Evolutionary conservation across 2,113 vertebrate genomes (phyloP).

Genomic region (Dipodomys stephensi): DNA sequence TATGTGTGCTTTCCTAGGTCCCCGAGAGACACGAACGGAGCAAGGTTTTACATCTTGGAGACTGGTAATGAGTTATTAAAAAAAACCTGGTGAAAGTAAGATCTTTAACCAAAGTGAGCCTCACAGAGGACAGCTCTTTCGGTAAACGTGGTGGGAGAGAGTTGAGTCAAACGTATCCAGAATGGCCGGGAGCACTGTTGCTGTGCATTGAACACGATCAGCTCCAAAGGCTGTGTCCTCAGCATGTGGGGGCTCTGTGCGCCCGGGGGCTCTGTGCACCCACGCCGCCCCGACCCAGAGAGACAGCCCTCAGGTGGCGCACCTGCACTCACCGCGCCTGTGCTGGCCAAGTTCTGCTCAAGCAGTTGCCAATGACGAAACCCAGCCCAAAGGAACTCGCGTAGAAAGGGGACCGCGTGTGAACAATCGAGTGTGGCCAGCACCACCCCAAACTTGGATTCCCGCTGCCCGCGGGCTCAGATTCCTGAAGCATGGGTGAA

Average conservation of each 20-base stretch:
- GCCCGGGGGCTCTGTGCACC: too few relatives aligned
- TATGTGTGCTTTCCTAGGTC: not conserved
- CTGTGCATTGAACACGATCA: not conserved
- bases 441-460: too few relatives aligned
- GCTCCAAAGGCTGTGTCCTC: not conserved
- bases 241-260: too few relatives aligned
- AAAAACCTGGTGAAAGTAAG: not conserved
- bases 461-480: too few relatives aligned
- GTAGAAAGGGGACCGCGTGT: not conserved
- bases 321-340: too few relatives aligned
- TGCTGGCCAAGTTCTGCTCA: not conserved
- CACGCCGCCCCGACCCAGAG: not conserved
- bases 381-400: not conserved
- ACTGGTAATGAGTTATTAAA: not conserved
- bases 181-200: not conserved
- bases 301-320: not conserved
- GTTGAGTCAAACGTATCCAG: not conserved
- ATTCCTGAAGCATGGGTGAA: too few relatives aligned
- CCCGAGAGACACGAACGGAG: too few relatives aligned
- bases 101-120: too few relatives aligned
- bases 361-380: not conserved
- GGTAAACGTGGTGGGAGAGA: too few relatives aligned
- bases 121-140: not conserved
- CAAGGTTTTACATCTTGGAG: not conserved
- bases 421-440: not conserved